Base-by-base conservation (phyloP, 2,113 vertebrate species). In the Cebus imitator region DNA sequence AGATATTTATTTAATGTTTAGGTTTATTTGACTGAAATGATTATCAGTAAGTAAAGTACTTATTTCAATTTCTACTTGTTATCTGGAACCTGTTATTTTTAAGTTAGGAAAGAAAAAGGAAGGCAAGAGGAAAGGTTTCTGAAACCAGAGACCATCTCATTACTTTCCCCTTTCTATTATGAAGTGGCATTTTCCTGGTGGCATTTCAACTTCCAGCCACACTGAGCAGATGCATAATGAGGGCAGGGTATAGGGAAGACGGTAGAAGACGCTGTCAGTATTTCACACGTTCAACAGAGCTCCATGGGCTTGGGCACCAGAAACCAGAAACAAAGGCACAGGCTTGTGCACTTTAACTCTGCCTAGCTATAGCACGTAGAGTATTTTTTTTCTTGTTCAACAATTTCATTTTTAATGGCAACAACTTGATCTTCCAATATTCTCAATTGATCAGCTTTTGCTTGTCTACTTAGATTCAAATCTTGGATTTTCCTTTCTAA, bases 401-500 rank as follows among this genome's bases (percentile, higher is more conserved):
- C 18, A 2, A 99, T 99, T 86, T 99, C 98, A 50, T 98, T 95
- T 98, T 96, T 98, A 87, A 99, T 98, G 32, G 98, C 95, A 58
- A 98, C 98, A 27, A 98, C 99, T 52, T 91, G 90, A 81, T 98
- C 81, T 92, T 99, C 96, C 57, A 99, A 89, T 64, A 90, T 64
- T 58, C 98, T 98, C 72, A 99, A 96, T 93, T 99, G 98, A 64
- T 98, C 95, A 40, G 95, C 98, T 97, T 99, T 99, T 14, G 98
- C 95, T 92, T 98, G 97, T 96, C 99, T 99, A 27, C 83, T 98
- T 97, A 97, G 95, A 81, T 98, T 97, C 87, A 99, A 96, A 64
- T 98, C 94, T 93, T 98, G 96, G 94, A 99, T 99, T 96, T 97
- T 99, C 97, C 98, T 97, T 98, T 99, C 99, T 98, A 99, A 97